Percentiles rank a stretch among this genome's conserved stretches.
Evolutionary conservation across 2,113 vertebrate genomes (phyloP).

Genomic region (Pseudorectes ferrugineus): DNA sequence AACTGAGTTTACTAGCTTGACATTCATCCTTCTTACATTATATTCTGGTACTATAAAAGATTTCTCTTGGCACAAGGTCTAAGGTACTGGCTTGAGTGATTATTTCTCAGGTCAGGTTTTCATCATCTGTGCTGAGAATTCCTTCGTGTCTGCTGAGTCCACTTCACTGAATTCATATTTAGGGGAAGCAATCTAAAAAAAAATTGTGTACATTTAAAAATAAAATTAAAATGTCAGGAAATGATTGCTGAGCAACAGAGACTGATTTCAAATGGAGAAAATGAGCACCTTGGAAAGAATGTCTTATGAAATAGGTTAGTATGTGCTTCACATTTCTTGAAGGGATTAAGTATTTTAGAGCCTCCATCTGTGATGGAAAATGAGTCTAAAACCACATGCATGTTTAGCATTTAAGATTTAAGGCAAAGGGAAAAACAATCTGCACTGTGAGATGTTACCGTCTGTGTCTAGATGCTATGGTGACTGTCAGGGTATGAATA

Average conservation of each 20-base stretch:
- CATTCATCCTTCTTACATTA: neutral
- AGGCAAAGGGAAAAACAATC: neutral
- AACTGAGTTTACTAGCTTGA: neutral
- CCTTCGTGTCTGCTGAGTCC: neutral
- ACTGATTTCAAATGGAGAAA: neutral
- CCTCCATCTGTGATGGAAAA: neutral
- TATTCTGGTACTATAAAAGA: neutral
- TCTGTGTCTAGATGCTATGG: neutral
- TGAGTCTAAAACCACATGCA: neutral
- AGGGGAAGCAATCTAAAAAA: neutral
- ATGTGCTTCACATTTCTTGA: neutral
- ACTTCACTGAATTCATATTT: neutral
- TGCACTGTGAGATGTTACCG: neutral
- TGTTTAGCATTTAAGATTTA: conserved; percentile 5
- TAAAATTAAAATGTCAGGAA: neutral
- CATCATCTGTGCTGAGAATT: neutral
- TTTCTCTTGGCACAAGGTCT: neutral
- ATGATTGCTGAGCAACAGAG: neutral
- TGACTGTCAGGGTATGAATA: neutral
- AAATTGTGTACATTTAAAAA: neutral
- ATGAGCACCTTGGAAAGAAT: neutral
- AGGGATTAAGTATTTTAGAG: neutral
- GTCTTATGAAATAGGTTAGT: neutral
- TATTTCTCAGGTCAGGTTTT: neutral
- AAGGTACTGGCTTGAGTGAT: neutral